A percentile compares a stretch with the other conserved stretches of the same genome.
Conservation (phyloP, 2,888 invertebrate species). For the Globia sparganii region DNA sequence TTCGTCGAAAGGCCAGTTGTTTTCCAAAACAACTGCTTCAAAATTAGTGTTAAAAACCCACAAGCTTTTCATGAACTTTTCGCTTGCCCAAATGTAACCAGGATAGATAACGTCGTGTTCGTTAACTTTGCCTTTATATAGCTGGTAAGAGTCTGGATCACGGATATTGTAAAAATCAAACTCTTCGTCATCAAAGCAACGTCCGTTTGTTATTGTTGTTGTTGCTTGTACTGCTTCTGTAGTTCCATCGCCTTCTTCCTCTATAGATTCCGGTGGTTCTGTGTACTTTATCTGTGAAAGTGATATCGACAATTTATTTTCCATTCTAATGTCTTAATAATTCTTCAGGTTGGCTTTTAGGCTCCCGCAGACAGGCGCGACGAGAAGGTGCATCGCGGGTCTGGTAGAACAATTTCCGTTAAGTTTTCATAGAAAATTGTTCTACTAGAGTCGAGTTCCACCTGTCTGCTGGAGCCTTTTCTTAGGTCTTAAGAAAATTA, state of each 20-base stretch:
- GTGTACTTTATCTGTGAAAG: slow-evolving; percentile 72
- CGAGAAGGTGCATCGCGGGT: background rate
- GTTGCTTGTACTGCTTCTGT: slow-evolving; percentile 1
- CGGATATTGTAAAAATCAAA: slow-evolving; percentile 72
- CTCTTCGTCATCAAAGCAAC: slow-evolving; percentile 64
- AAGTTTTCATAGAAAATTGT: background rate
- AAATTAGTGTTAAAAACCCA: slow-evolving; percentile 75
- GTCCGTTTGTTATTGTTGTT: slow-evolving; percentile 34
- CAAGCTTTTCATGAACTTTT: slow-evolving; percentile 73
- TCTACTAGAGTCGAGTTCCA: background rate
- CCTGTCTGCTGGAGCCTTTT: background rate
- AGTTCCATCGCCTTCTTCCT: slow-evolving; percentile 39
- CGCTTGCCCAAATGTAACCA: slow-evolving; percentile 69
- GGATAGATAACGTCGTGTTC: slow-evolving; percentile 78
- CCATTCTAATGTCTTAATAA: background rate
- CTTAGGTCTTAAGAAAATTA: background rate
- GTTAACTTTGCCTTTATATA: slow-evolving; percentile 76
- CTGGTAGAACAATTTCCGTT: background rate
- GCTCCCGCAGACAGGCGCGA: background rate
- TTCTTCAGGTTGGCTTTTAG: background rate
- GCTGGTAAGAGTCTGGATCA: slow-evolving; percentile 60
- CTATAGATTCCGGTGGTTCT: slow-evolving; percentile 40
- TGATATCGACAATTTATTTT: background rate
- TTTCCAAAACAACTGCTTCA: slow-evolving; percentile 88
- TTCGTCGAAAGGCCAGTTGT: slow-evolving; percentile 90